These are phyloP conservation scores for Grammomys dolichurus DNA, from an alignment of 2,113 vertebrate species.

Conservation along the genomic window DNA sequence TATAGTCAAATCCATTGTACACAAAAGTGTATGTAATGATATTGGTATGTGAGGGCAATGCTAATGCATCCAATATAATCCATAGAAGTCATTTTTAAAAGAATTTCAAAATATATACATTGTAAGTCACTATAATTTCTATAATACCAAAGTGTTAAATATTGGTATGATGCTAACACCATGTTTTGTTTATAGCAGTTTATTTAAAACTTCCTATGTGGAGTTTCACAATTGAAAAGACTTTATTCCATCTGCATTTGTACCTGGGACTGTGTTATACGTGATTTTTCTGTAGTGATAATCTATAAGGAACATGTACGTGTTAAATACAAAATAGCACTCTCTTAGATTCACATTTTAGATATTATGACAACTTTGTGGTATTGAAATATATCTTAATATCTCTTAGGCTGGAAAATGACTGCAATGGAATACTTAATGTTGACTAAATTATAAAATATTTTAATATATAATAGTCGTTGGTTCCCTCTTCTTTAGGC, in stretches of 20 bases:
- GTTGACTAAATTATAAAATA: conserved; percentile 25
- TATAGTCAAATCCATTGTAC: not conserved
- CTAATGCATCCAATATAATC: not conserved
- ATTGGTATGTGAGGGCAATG: conserved; percentile 36
- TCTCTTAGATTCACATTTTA: not conserved
- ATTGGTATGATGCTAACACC: not conserved
- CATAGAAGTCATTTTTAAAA: conserved; percentile 43
- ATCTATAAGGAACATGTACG: not conserved
- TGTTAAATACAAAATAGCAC: not conserved
- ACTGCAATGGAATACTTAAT: not conserved
- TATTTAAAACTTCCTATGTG: not conserved
- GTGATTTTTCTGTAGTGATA: not conserved
- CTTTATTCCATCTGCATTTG: not conserved
- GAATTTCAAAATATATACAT: conserved; percentile 54
- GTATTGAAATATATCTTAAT: not conserved
- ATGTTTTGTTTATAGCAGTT: not conserved
- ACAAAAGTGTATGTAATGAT: conserved; percentile 62
- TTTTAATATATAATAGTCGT: not conserved
- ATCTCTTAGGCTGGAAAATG: not conserved
- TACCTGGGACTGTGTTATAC: not conserved
- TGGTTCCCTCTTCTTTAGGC: not conserved
- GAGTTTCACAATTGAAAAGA: not conserved
- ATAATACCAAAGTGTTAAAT: not conserved
- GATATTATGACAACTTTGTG: not conserved
- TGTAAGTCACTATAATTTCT: not conserved